Base-by-base conservation (phyloP, 2,113 vertebrate species). In the Zosterops japonicus region DNA sequence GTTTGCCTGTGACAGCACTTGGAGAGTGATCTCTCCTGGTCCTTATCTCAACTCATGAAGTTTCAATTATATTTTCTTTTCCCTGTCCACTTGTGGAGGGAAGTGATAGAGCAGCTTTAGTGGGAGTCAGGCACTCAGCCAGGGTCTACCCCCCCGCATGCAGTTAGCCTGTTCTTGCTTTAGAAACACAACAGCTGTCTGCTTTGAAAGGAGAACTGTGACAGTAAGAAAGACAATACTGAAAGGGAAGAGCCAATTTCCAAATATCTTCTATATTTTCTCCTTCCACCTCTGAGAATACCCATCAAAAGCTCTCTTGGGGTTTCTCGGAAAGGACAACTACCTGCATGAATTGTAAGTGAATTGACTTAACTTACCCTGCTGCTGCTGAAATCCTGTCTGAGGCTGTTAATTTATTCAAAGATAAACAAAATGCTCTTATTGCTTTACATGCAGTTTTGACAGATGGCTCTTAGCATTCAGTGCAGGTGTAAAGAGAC, bases 381-480 rank as follows among this genome's bases (percentile, higher is more conserved):
- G 81, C 52, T 90, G 93, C 64, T 84, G 81, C 88, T 95, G 85
- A 97, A 97, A 97, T 79, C 49, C 42, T 76, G 86, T 96, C 74
- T 25, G 28, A 92, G 61, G 27, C 69, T 60, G 90, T 95, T 97
- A 96, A 96, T 98, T 97, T 97, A 97, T 97, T 93, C 96, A 94
- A 64, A 93, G 85, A 95, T 95, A 97, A 97, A 97, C 95, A 98
- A 97, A 98, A 95, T 36, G 4, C 22, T 93, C 85, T 96, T 97
- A 91, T 93, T 97, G 56, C 47, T 31, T 96, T 70, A 42, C 68
- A 70, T 84, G 52, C 42, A 74, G 27, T 94, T 97, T 95, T 98
- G 96, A 97, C 97, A 98, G 96, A 97, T 97, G 96, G 88, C 69
- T 89, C 39, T 89, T 92, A 95, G 75, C 46, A 96, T 97, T 97